Conservation (phyloP, 2,797 vertebrate genomes). For the Clarias pachynema region DNA sequence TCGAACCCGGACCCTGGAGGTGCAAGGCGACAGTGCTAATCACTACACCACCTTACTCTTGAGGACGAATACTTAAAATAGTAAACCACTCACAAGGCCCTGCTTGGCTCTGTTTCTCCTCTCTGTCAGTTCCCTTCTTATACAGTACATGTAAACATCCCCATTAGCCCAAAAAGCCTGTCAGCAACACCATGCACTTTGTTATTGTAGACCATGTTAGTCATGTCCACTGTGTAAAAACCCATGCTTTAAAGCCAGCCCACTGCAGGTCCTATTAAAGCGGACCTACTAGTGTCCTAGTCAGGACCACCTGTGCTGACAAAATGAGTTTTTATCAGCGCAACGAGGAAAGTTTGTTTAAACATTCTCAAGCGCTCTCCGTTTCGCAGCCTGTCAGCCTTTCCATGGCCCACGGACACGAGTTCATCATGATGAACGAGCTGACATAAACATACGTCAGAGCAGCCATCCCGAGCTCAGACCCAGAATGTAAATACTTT, state of each 20-base stretch:
- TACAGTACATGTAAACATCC: constrained; percentile 18
- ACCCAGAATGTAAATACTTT: constrained; percentile 47
- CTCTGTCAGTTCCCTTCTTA: background rate
- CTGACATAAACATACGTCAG: constrained; percentile 43
- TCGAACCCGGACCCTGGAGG: too few relatives aligned
- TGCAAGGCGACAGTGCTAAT: too few relatives aligned
- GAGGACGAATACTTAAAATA: background rate
- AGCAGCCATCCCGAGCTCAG: constrained; percentile 30
- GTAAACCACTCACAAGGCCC: too few relatives aligned
- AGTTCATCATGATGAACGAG: constrained; percentile 44
- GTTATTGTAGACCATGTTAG: constrained; percentile 16
- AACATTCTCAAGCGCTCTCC: constrained; percentile 16
- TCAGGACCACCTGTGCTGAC: constrained; percentile 53
- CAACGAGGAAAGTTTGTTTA: constrained; percentile 21
- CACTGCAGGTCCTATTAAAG: constrained; percentile 5
- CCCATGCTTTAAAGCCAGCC: background rate
- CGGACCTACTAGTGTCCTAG: constrained; percentile 14
- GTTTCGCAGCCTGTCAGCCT: constrained; percentile 29
- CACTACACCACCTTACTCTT: too few relatives aligned
- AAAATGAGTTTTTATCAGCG: constrained; percentile 42
- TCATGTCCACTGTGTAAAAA: background rate
- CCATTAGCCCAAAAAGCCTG: constrained; percentile 22
- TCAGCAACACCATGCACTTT: constrained; percentile 27
- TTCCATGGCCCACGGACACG: constrained; percentile 22
- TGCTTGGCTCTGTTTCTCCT: constrained; percentile 17